Base-by-base conservation (phyloP, 2,113 vertebrate species). In the Phylloscopus trochiloides region DNA sequence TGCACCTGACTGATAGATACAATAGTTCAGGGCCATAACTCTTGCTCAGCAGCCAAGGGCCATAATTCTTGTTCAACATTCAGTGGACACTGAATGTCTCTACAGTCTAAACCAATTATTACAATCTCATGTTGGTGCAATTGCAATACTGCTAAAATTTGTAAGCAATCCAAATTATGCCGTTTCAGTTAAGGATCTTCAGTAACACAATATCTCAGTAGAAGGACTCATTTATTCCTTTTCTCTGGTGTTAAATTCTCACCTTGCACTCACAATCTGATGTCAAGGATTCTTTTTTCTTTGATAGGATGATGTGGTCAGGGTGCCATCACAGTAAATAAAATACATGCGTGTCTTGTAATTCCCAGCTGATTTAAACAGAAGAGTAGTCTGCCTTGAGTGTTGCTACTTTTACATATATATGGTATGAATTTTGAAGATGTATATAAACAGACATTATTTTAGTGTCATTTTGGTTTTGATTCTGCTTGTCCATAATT, bases 331-430 rank as follows among this genome's bases (percentile, higher is more conserved):
- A 36, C 25, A 29, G 10, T 0, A 58, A 6, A 26, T 20, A 10
- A 1, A 68, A 59, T 15, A 58, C 1, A 9, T 10, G 9, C 10
- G 3, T 17, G 50, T 59, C 28, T 45, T 4, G 0, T 14, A 48
- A 12, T 36, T 71, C 17, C 17, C n/a, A 8, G 4, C 8, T 25
- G 28, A 79, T 57, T 57, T 36, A 83, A 66, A 48, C 6, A 59
- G 57, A 75, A 63, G 7, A 31, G 17, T 72, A 47, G 19, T 36
- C 34, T 79, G 16, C 45, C 17, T 22, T 26, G 15, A 73, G 7
- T 42, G 9, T 40, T 76, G 51, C 8, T 58, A 36, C 22, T 66
- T 88, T 70, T 66, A 50, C 15, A 32, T 9, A 61, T 2, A 34
- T 0, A 2, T 3, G 5, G 7, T 25, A 77, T 61, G 8, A 43